A percentile compares a stretch with the other conserved stretches of the same genome.
Conservation (phyloP, 2,888 invertebrate species). For the Meliscaeva auricollis region DNA sequence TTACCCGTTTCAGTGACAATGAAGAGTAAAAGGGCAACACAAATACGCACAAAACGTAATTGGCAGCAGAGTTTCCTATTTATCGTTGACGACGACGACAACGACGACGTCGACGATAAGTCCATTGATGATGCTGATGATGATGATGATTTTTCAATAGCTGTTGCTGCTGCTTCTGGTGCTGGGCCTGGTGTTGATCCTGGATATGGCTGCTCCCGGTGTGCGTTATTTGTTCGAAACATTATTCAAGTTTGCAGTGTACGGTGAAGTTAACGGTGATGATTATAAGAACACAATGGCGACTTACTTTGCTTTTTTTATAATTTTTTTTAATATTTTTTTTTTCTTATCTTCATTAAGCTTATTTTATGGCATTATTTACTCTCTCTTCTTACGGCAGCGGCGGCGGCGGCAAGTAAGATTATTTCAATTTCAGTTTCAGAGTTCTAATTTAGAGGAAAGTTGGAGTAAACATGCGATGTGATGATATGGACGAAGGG, state of each 20-base stretch:
- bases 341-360: too few species aligned
- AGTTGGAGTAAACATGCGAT: too few species aligned
- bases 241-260: constrained; percentile 26
- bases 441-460: too few species aligned
- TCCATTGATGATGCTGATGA: neutral
- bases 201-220: neutral
- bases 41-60: constrained; percentile 24
- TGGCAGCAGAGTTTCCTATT: neutral
- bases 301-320: neutral
- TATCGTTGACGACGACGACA: neutral
- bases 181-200: neutral
- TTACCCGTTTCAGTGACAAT: constrained; percentile 52
- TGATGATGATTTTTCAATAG: neutral
- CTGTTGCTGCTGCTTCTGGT: neutral
- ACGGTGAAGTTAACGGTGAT: neutral
- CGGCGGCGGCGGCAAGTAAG: too few species aligned
- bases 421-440: too few species aligned
- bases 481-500: neutral
- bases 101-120: neutral
- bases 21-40: constrained; percentile 32
- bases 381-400: too few species aligned
- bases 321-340: too few species aligned
- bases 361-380: too few species aligned
- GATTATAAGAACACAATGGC: neutral
- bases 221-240: constrained; percentile 8